Evolutionary conservation across 1,140 invertebrate genomes (phyloP), one percentile per base, ranked within the genome.

Genomic region (Pantala flavescens): DNA sequence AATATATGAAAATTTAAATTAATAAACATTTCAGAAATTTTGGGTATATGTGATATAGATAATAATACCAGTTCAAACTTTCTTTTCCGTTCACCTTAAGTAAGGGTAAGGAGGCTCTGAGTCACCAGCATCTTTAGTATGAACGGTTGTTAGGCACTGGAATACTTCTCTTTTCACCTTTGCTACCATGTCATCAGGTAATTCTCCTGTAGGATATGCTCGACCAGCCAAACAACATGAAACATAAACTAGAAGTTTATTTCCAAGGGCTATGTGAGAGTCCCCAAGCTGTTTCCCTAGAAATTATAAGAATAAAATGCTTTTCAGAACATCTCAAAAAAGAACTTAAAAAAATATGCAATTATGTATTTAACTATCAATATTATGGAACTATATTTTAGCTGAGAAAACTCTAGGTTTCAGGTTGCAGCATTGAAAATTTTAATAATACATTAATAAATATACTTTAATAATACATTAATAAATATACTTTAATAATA

Each of bases 141-240:
- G 93, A 5, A 86, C 79, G 36, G 81, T 82, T 14, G 85, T 86
- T 10, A 87, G 79, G 77, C 82, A 83, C n/a, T 80, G 77, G 55
- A 81, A 78, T 28, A 81, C 75, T 79, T 19, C 88, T 76, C 12
- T 77, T 74, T 78, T 63, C 76, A 79, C 24, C 78, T 23, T 84
- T 49, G 88, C 86, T 28, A 88, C 84, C 74, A 88, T 84, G 77
- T 93, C 88, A 11, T 84, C 82, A 2, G 92, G 89, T 77, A 98
- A 89, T 79, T 93, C 88, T 16, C 96, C 95, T 63, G 88, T 88
- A 2, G 94, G 96, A 85, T 96, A 98, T 1, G 91, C 91, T 75
- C 94, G 86, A 0, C 97, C 97, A 23, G 93, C 92, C 77, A 99
- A 85, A 81, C 96, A 98, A 80, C 96, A 97, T 74, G 95, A 96